Percentiles rank a stretch among this genome's conserved stretches.
These are phyloP conservation scores for Dendroctonus valens DNA, from an alignment of 1,140 invertebrate genomes.

Conservation along the genomic window DNA sequence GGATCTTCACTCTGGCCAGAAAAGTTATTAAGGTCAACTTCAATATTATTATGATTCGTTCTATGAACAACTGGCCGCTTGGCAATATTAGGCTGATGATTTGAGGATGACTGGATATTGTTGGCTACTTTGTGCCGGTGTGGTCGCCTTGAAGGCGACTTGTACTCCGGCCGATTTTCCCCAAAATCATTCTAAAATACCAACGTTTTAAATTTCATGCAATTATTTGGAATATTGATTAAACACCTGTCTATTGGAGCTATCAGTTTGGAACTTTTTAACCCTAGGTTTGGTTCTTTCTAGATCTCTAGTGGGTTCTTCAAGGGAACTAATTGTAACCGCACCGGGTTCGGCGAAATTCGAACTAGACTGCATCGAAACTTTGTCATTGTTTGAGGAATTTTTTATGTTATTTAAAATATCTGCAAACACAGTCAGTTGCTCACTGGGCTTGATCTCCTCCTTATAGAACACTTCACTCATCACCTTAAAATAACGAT, in stretches of 20 bases:
- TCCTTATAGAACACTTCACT: conserved; percentile 49
- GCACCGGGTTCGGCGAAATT: conserved; percentile 20
- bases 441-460: conserved; percentile 48
- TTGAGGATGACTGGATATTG: background rate
- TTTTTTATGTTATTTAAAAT: conserved; percentile 48
- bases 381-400: conserved; percentile 7
- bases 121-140: too few species aligned
- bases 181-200: too few species aligned
- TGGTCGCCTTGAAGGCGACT: too few species aligned
- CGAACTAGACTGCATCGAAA: conserved; percentile 12
- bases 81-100: background rate
- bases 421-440: conserved; percentile 48
- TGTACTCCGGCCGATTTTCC: too few species aligned
- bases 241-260: background rate
- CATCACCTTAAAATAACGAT: conserved; percentile 27
- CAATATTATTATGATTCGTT: background rate
- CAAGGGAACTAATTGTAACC: conserved; percentile 23
- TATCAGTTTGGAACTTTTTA: conserved; percentile 21
- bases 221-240: too few species aligned
- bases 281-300: conserved; percentile 15
- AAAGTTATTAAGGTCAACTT: background rate
- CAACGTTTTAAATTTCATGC: too few species aligned
- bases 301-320: conserved; percentile 5
- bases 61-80: background rate
- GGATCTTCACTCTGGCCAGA: background rate